Evolutionary conservation across 2,113 vertebrate species (phyloP).

Genomic region (Thalassoma bifasciatum): DNA sequence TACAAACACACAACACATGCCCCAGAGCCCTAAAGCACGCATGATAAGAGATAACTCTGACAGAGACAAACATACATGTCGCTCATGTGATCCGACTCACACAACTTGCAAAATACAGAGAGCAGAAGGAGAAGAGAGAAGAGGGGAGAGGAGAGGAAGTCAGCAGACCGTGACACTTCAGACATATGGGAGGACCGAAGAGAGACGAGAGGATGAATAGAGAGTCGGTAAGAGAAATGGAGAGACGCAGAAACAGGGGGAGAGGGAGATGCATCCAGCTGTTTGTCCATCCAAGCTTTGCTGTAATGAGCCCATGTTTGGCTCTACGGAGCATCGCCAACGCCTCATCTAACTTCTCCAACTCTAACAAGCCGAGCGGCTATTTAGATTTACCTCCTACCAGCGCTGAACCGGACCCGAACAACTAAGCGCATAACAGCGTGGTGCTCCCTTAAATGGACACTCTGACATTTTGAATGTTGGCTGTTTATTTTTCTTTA

Average conservation of each 20-base stretch:
- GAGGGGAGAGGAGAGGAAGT: constrained; percentile 23
- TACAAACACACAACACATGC: not conserved
- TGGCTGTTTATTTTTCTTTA: constrained; percentile 74
- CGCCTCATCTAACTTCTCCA: constrained; percentile 82
- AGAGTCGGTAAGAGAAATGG: constrained; percentile 50
- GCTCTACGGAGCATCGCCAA: constrained; percentile 75
- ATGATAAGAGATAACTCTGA: not conserved
- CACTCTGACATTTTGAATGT: constrained; percentile 75
- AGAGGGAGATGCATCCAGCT: constrained; percentile 78
- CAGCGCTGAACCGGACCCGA: constrained; percentile 59
- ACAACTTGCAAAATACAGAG: constrained; percentile 2
- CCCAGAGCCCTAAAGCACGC: not conserved
- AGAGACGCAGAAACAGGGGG: constrained; percentile 60
- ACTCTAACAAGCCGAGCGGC: constrained; percentile 79
- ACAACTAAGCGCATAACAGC: constrained; percentile 75
- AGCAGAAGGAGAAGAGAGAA: not conserved
- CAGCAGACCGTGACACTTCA: constrained; percentile 67
- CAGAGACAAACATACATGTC: not conserved
- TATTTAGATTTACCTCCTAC: constrained; percentile 80
- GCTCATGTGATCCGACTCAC: not conserved
- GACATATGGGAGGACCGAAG: constrained; percentile 61
- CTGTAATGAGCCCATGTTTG: constrained; percentile 81
- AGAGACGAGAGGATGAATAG: constrained; percentile 58
- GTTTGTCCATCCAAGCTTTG: constrained; percentile 77
- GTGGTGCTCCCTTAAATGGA: constrained; percentile 76